Evolutionary conservation across 2,113 vertebrate species (phyloP).

Genomic region (Vicugna pacos): DNA sequence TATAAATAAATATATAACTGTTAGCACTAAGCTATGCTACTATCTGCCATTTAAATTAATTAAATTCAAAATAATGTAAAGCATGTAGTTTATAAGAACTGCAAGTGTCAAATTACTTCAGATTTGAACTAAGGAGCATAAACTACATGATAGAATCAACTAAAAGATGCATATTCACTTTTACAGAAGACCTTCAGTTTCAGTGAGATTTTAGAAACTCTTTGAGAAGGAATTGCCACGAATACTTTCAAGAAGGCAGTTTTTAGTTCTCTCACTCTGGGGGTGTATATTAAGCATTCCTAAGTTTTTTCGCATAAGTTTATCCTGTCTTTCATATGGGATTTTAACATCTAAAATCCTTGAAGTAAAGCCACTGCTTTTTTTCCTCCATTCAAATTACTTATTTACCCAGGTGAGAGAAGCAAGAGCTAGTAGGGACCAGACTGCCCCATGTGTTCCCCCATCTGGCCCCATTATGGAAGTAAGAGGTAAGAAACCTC

Average conservation of each 20-base stretch:
- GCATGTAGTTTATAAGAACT: slow-evolving; percentile 25
- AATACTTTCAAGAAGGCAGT: background rate
- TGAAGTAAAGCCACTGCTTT: background rate
- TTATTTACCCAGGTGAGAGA: background rate
- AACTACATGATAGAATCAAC: background rate
- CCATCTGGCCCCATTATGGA: background rate
- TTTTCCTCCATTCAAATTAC: background rate
- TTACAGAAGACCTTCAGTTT: background rate
- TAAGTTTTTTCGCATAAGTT: background rate
- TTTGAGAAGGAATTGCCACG: background rate
- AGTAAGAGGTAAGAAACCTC: background rate
- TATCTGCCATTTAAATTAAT: slow-evolving; percentile 43
- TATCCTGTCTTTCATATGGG: background rate
- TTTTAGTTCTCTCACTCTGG: background rate
- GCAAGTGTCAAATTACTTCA: background rate
- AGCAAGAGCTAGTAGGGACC: background rate
- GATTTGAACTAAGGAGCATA: background rate
- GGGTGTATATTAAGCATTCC: background rate
- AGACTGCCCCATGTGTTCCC: background rate
- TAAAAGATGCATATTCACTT: background rate
- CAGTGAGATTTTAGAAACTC: background rate
- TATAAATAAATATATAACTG: background rate
- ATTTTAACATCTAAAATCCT: background rate
- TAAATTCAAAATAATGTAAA: slow-evolving; percentile 57
- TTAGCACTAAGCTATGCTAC: background rate